Percentiles rank a stretch among this genome's conserved stretches.
Evolutionary conservation across 2,797 vertebrate species (phyloP).

Genomic region (Catharus ustulatus): DNA sequence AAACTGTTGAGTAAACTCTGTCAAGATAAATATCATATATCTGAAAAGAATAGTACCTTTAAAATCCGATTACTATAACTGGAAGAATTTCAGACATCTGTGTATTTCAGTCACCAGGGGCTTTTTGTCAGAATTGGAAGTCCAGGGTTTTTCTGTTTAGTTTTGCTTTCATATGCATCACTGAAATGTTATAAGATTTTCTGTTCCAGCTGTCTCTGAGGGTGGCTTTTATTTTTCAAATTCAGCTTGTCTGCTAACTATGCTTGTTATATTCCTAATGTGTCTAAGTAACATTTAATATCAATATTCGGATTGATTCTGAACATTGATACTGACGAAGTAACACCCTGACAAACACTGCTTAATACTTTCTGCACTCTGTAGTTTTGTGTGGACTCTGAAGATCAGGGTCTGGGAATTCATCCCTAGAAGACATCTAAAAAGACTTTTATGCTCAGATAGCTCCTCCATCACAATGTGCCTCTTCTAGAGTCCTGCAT

Average conservation of each 20-base stretch:
- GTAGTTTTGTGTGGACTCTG: background rate
- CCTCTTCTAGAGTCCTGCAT: background rate
- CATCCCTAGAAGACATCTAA: background rate
- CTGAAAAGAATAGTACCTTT: constrained; percentile 49
- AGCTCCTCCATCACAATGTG: background rate
- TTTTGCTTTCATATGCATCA: background rate
- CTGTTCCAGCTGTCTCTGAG: background rate
- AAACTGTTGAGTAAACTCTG: constrained; percentile 45
- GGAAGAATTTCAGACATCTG: constrained; percentile 21
- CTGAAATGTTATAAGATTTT: background rate
- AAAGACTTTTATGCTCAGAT: background rate
- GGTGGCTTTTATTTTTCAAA: background rate
- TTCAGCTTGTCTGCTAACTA: background rate
- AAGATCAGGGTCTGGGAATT: background rate
- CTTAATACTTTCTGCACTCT: background rate
- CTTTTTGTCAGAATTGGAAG: background rate
- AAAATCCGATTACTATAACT: constrained; percentile 37
- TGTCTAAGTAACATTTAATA: background rate
- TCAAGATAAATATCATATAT: constrained; percentile 44
- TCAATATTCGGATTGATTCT: background rate
- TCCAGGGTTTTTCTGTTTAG: background rate
- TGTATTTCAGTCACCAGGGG: background rate
- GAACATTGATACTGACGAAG: background rate
- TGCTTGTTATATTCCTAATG: background rate
- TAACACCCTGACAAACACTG: background rate